Percentiles rank a stretch among this genome's conserved stretches.
These are phyloP conservation scores for Choloepus didactylus DNA, from an alignment of 2,797 vertebrate species.

Conservation along the genomic window DNA sequence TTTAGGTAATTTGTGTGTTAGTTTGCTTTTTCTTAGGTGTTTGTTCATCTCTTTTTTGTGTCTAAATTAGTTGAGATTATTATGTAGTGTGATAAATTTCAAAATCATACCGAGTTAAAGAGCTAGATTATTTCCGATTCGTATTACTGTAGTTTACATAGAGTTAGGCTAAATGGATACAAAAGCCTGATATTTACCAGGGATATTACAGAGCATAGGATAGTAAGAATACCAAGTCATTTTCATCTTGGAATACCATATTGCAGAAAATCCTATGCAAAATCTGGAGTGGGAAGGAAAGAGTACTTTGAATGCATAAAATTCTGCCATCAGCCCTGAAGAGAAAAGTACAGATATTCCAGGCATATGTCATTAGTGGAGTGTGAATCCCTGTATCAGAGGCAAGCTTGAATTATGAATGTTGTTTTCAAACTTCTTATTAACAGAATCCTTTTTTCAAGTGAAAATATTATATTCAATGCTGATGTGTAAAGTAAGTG, in stretches of 20 bases:
- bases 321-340: background rate
- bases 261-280: background rate
- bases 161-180: background rate
- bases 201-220: background rate
- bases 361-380: background rate
- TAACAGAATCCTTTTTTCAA: background rate
- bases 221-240: background rate
- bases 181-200: background rate
- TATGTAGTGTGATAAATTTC: conserved; percentile 40
- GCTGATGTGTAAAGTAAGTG: background rate
- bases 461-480: conserved; percentile 45
- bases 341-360: background rate
- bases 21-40: background rate
- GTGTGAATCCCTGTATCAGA: background rate
- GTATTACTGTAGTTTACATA: background rate
- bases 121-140: background rate
- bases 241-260: background rate
- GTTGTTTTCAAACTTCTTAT: conserved; percentile 38
- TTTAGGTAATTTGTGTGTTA: too few relatives aligned
- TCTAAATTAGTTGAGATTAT: conserved; percentile 2
- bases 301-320: conserved; percentile 35
- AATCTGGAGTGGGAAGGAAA: background rate
- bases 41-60: background rate
- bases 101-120: conserved; percentile 25
- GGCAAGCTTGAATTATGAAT: background rate